phyloP scores from a whole-genome alignment of 2,797 vertebrate genomes.

The Micropoecilia bifurca region DNA sequence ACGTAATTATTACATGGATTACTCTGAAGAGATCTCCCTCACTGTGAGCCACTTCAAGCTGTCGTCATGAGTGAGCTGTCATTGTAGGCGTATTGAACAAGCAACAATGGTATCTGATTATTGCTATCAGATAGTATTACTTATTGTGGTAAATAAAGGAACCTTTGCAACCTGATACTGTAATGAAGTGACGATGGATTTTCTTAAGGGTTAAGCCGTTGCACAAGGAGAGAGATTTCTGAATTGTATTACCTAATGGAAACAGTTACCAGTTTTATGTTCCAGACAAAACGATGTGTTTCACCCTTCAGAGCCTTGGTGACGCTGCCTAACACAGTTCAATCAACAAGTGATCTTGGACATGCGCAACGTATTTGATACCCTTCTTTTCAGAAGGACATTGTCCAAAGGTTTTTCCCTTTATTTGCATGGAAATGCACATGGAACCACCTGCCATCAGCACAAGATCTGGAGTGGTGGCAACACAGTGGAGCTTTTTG shows the following conservation, averaged over 20 bases:
- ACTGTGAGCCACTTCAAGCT: not conserved
- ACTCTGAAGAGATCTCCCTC: not conserved
- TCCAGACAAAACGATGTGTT: not conserved
- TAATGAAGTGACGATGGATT: not conserved
- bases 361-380: not conserved
- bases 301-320: not conserved
- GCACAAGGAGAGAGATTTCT: not conserved
- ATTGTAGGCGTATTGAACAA: not conserved
- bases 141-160: not conserved
- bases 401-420: not conserved
- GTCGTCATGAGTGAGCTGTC: not conserved
- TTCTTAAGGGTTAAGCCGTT: not conserved
- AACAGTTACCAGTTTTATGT: not conserved
- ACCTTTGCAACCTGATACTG: not conserved
- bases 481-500: not conserved
- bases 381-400: not conserved
- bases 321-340: not conserved
- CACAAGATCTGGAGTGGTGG: not conserved
- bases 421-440: not conserved
- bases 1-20: not conserved
- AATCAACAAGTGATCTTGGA: not conserved
- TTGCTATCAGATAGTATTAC: not conserved
- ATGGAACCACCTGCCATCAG: not conserved
- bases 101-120: not conserved
- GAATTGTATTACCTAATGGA: not conserved